A percentile compares a stretch with the other conserved stretches of the same genome.
Evolutionary conservation across 64 coral and sea anemone species (phyloP).

Genomic region (Montipora cactus): DNA sequence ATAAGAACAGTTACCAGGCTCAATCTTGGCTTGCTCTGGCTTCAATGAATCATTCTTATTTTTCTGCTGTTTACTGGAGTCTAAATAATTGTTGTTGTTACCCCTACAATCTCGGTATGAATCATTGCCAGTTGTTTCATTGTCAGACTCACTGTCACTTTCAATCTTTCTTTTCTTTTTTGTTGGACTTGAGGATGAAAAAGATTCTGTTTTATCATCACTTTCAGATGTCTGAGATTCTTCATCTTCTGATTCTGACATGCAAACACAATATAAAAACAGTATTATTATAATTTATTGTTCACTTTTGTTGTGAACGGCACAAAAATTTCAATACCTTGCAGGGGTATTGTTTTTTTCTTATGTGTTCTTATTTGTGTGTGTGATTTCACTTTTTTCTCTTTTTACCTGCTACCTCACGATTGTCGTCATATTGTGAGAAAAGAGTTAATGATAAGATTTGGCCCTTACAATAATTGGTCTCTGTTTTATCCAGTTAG

Average conservation of each 20-base stretch:
- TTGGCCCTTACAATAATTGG: too few species aligned
- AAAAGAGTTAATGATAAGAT: too few species aligned
- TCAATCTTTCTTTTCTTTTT: constrained; percentile 7
- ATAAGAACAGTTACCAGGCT: neutral
- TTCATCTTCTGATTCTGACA: neutral
- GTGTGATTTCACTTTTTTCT: too few species aligned
- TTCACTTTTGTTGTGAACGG: too few species aligned
- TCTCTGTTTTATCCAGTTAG: too few species aligned
- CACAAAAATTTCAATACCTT: too few species aligned
- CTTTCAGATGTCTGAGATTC: constrained; percentile 1
- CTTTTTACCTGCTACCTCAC: too few species aligned
- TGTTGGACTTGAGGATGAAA: neutral
- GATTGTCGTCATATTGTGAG: too few species aligned
- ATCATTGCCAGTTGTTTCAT: neutral
- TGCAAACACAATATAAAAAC: neutral
- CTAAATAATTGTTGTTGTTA: neutral
- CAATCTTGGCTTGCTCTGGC: neutral
- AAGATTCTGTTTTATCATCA: neutral
- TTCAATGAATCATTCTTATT: neutral
- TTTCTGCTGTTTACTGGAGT: neutral
- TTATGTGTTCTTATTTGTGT: too few species aligned
- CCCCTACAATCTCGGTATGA: neutral
- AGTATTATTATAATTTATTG: too few species aligned
- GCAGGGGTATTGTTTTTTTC: too few species aligned
- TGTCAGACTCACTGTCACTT: neutral